Percentiles rank a stretch among this genome's conserved stretches.
Conservation (phyloP, 2,888 invertebrate genomes). For the Eilema caniola region DNA sequence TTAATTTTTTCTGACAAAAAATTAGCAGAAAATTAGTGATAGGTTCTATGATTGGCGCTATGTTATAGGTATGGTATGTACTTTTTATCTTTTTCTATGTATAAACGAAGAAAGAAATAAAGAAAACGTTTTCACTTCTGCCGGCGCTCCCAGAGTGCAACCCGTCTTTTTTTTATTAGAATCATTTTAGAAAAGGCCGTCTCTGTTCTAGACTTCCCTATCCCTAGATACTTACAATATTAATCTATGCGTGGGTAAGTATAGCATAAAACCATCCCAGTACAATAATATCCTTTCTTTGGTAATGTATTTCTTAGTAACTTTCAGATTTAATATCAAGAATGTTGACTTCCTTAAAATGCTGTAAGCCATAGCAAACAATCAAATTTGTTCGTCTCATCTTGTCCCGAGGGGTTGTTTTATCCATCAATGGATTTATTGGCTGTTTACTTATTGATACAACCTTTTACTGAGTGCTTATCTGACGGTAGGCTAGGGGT, state of each 20-base stretch:
- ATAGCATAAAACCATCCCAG: slow-evolving; percentile 5
- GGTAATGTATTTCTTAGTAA: slow-evolving; percentile 13
- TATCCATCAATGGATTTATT: slow-evolving; percentile 52
- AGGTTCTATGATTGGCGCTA: no score
- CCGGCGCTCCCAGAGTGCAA: no score
- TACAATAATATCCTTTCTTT: slow-evolving; percentile 13
- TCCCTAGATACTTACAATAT: background rate
- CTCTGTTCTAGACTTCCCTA: no score
- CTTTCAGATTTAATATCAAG: slow-evolving; percentile 20
- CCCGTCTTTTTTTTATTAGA: no score
- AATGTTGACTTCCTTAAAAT: slow-evolving; percentile 20
- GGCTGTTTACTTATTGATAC: slow-evolving; percentile 52
- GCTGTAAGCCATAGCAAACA: slow-evolving; percentile 32
- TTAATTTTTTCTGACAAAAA: no score
- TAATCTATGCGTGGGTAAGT: background rate
- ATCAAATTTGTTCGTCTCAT: slow-evolving; percentile 49
- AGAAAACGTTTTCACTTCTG: no score
- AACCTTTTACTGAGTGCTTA: slow-evolving; percentile 38
- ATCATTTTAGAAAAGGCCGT: no score
- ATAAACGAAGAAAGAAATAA: no score
- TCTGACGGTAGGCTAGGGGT: background rate
- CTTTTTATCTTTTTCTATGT: no score
- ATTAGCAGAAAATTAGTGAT: no score
- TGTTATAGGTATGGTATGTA: no score
- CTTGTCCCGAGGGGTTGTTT: slow-evolving; percentile 48